Conservation (phyloP, 2,888 invertebrate species). For the Aleiodes alternator region DNA sequence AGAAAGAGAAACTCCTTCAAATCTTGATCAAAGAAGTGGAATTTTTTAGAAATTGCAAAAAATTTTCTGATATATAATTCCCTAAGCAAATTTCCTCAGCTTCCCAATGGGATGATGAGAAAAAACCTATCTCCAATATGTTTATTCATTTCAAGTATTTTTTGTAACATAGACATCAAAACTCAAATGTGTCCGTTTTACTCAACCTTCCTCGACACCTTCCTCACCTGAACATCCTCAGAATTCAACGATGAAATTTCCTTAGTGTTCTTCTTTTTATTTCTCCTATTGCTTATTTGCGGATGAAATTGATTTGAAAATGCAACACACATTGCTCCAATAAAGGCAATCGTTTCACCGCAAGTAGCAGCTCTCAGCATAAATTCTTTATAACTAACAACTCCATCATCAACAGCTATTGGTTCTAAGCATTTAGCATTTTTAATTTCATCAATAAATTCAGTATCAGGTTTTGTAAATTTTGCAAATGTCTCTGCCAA, state of each 20-base stretch:
- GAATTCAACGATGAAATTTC: slow-evolving; percentile 60
- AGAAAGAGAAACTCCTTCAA: no score
- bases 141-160: no score
- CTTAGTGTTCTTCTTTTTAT: slow-evolving; percentile 67
- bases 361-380: slow-evolving; percentile 72
- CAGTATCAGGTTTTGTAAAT: slow-evolving; percentile 62
- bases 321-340: slow-evolving; percentile 68
- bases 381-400: slow-evolving; percentile 67
- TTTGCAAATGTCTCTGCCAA: slow-evolving; percentile 67
- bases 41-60: no score
- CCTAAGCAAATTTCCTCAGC: no score
- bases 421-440: slow-evolving; percentile 62
- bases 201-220: not conserved
- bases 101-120: no score
- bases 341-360: slow-evolving; percentile 70
- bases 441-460: slow-evolving; percentile 65
- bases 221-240: slow-evolving; percentile 65
- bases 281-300: slow-evolving; percentile 65
- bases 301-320: slow-evolving; percentile 63
- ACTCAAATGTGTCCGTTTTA: no score
- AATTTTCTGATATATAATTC: no score
- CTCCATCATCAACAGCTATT: slow-evolving; percentile 62
- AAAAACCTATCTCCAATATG: no score
- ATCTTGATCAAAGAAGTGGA: no score
- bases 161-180: no score